A percentile compares a stretch with the other conserved stretches of the same genome.
These are phyloP conservation scores for Catalaphyllia jardinei DNA, from an alignment of 64 coral and sea anemone genomes.

Conservation along the genomic window DNA sequence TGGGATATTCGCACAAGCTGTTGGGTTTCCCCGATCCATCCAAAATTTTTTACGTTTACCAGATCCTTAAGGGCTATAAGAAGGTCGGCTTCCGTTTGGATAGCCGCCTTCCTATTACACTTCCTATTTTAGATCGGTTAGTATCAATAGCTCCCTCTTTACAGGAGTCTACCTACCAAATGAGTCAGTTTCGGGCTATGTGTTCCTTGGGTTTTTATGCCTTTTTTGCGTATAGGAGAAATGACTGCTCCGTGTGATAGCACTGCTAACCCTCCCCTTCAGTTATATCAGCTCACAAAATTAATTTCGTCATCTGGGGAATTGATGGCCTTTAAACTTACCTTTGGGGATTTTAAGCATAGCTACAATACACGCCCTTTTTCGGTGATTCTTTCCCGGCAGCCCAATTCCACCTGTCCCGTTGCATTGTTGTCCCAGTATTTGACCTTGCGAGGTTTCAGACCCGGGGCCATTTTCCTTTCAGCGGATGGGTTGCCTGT, in stretches of 20 bases:
- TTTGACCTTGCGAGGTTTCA: not conserved
- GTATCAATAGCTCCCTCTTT: not conserved
- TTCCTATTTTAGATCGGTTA: not conserved
- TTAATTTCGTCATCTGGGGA: not conserved
- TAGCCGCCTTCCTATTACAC: no score
- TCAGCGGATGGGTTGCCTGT: no score
- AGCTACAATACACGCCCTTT: conserved; percentile 22
- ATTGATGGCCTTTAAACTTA: conserved; percentile 27
- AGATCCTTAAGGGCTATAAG: no score
- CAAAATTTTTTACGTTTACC: no score
- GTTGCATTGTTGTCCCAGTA: conserved; percentile 26
- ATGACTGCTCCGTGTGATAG: conserved; percentile 13
- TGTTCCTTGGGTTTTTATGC: conserved; percentile 37
- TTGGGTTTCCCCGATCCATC: no score
- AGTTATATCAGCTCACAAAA: conserved; percentile 20
- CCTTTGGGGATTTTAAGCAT: conserved; percentile 49
- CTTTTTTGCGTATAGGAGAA: conserved; percentile 13
- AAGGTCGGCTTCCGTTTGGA: no score
- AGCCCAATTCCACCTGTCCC: conserved; percentile 27
- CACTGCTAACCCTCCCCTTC: conserved; percentile 6
- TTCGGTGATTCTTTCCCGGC: conserved; percentile 23
- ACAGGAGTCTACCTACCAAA: conserved; percentile 13
- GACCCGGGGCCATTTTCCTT: no score
- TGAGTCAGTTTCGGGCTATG: conserved; percentile 34
- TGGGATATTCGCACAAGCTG: no score